Conservation (phyloP, 2,797 vertebrate genomes). For the Coregonus suidteri region DNA sequence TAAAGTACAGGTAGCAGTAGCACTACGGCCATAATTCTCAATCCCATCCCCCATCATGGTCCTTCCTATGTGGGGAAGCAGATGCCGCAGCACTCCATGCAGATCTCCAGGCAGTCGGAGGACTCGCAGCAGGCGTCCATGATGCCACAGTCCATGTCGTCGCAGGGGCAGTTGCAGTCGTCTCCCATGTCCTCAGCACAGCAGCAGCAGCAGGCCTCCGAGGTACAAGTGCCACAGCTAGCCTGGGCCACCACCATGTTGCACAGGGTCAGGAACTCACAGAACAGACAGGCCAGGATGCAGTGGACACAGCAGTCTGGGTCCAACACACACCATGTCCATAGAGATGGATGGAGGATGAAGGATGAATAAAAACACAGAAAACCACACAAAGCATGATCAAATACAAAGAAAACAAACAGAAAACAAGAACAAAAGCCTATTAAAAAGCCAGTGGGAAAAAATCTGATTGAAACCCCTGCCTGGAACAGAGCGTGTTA, state of each 20-base stretch:
- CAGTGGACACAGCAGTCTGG: conserved; percentile 98
- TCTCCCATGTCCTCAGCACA: conserved; percentile 90
- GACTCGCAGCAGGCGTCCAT: conserved; percentile 99
- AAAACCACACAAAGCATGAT: neutral
- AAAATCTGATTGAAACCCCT: conserved; percentile 3
- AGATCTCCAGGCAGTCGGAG: conserved; percentile 97
- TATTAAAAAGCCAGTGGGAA: neutral
- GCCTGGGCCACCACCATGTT: conserved; percentile 94
- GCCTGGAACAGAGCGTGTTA: neutral
- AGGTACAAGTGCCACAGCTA: conserved; percentile 87
- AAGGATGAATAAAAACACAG: conserved; percentile 22
- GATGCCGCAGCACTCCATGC: conserved; percentile 99
- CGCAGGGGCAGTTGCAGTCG: conserved; percentile 93
- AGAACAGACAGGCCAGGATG: conserved; percentile 97
- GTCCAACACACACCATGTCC: conserved; percentile 1
- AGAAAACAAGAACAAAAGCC: neutral
- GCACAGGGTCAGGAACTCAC: conserved; percentile 95
- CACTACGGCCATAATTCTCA: too few species aligned
- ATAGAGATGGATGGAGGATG: neutral
- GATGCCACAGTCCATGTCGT: conserved; percentile 96
- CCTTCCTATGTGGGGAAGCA: conserved; percentile 87
- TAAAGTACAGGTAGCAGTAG: neutral
- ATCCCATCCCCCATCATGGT: neutral
- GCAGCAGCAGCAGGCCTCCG: conserved; percentile 93
- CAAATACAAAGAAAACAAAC: neutral